Base-by-base conservation (phyloP, 2,113 vertebrate species). In the Melanotaenia duboulayi region DNA sequence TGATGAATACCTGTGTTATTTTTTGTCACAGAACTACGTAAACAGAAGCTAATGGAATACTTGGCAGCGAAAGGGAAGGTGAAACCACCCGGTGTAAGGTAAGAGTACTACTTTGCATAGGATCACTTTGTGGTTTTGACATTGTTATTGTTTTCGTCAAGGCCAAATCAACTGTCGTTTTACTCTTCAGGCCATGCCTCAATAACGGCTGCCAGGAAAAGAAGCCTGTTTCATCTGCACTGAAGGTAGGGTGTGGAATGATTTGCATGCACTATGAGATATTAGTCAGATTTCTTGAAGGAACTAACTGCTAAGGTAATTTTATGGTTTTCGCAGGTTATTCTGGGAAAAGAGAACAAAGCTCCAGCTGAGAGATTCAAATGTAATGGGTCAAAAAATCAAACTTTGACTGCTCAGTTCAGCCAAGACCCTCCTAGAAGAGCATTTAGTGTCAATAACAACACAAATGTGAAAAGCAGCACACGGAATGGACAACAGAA, bases 31-130 rank as follows among this genome's bases (percentile, higher is more conserved):
- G 93, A 94, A 25, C 19, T 90, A 9, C 92, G 92, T 14, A 92
- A 92, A 37, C 90, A 90, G 75, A 94, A 93, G 74, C 57, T 94
- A 55, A 87, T 91, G 77, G 93, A 94, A 56, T 94, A 93, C 35
- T 64, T 95, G 13, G 79, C 79, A 12, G 79, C 60, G 3, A 94
- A 94, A 78, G 91, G 87, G 61, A 89, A 86, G 46, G 57, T 87
- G 62, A 93, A 85, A 48, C 51, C 63, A 1, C 74, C 86, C 1
- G 84, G 83, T 59, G 54, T 84, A 0, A 91, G 70, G 93, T 94
- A 91, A 78, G 87, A 52, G 14, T 37, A 11, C 32, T 5, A 12
- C 0, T 20, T 0, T 35, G 19, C 13, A 32, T 51, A 1, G 0
- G n/a, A 32, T 48, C 14, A 4, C 4, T 0, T 22, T 40, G 13